A percentile compares a stretch with the other conserved stretches of the same genome.
These are phyloP conservation scores for Bothrops jararaca DNA, from an alignment of 2,113 vertebrate species.

Conservation along the genomic window DNA sequence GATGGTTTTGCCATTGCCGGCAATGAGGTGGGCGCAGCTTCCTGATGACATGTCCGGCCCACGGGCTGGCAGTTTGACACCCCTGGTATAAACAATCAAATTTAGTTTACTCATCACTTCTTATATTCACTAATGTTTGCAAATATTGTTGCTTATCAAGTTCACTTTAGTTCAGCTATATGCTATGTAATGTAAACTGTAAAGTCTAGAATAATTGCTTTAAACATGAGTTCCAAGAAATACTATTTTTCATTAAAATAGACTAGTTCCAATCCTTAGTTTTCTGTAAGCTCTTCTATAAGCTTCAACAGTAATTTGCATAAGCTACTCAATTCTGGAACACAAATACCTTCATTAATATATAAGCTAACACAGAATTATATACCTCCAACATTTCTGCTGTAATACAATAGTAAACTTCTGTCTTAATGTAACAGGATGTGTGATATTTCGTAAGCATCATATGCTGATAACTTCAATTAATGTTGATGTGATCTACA, in stretches of 20 bases:
- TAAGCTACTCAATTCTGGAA: constrained; percentile 39
- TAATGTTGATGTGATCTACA: constrained; percentile 62
- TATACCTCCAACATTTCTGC: neutral
- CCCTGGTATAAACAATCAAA: neutral
- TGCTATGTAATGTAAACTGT: neutral
- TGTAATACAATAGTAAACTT: neutral
- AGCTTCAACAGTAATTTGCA: neutral
- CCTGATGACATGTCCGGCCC: too few species aligned
- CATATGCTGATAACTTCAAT: constrained; percentile 65
- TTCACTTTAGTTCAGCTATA: neutral
- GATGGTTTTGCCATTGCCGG: too few species aligned
- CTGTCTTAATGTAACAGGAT: constrained; percentile 62
- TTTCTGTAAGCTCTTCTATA: neutral
- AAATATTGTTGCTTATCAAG: neutral
- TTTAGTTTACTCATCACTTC: neutral
- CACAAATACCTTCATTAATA: neutral
- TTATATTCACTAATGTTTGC: neutral
- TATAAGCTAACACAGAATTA: constrained; percentile 39
- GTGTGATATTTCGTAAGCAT: constrained; percentile 58
- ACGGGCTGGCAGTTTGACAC: too few species aligned
- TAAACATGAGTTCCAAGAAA: neutral
- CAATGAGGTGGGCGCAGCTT: too few species aligned
- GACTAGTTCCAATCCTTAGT: neutral
- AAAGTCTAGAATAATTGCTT: neutral
- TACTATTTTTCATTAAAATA: neutral